Percentiles rank a stretch among this genome's conserved stretches.
These are phyloP conservation scores for Troides aeacus DNA, from an alignment of 2,888 invertebrate species.

Conservation along the genomic window DNA sequence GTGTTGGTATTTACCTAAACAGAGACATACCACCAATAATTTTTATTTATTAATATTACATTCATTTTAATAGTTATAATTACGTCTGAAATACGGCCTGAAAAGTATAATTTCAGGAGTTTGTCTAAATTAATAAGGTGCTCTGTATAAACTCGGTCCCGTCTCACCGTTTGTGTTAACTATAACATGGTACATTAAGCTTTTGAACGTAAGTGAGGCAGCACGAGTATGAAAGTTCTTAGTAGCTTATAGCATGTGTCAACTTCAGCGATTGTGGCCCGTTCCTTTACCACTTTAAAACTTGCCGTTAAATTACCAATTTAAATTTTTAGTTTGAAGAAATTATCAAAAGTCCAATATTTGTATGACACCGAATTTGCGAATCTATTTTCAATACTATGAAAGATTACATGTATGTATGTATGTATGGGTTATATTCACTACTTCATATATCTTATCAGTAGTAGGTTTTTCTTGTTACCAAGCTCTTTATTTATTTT, in stretches of 20 bases:
- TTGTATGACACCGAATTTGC: too few species aligned
- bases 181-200: slow-evolving; percentile 34
- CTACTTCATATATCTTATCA: too few species aligned
- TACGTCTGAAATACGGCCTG: too few species aligned
- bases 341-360: slow-evolving; percentile 6
- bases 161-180: slow-evolving; percentile 37
- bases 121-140: slow-evolving; percentile 1
- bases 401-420: too few species aligned
- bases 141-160: slow-evolving; percentile 30
- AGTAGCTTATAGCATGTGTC: slow-evolving; percentile 42
- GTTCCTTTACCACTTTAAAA: slow-evolving; percentile 40
- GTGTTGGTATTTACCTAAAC: too few species aligned
- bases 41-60: too few species aligned
- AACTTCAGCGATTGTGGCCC: slow-evolving; percentile 49
- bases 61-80: too few species aligned
- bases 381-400: too few species aligned
- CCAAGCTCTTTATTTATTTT: too few species aligned
- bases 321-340: slow-evolving; percentile 7
- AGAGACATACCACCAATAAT: too few species aligned
- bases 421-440: too few species aligned
- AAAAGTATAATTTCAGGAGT: neutral
- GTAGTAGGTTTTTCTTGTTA: too few species aligned
- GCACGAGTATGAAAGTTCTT: slow-evolving; percentile 41
- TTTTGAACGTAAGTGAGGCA: slow-evolving; percentile 31
- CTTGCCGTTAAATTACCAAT: slow-evolving; percentile 28